Percentiles rank a stretch among this genome's conserved stretches.
Evolutionary conservation across 2,888 invertebrate genomes (phyloP).

Genomic region (Pteria penguin): DNA sequence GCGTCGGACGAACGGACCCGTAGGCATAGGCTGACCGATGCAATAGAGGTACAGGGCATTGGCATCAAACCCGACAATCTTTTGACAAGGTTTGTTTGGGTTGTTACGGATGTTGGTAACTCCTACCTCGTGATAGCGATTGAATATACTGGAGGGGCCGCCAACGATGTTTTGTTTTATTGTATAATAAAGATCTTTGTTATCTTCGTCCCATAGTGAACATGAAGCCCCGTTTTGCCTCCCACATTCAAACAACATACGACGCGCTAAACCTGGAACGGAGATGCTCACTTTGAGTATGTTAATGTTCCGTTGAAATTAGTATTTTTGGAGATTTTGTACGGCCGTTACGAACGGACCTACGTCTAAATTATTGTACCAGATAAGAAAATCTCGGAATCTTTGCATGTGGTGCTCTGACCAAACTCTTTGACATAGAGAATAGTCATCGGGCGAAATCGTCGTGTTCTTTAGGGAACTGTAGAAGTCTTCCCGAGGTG

Average conservation of each 20-base stretch:
- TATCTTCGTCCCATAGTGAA: constrained; percentile 1
- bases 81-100: background rate
- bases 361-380: no score
- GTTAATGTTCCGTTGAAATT: constrained; percentile 47
- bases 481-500: constrained; percentile 32
- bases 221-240: constrained; percentile 1
- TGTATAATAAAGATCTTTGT: constrained; percentile 26
- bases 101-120: background rate
- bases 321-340: constrained; percentile 41
- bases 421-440: constrained; percentile 43
- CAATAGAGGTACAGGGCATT: no score
- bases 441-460: constrained; percentile 25
- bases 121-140: background rate
- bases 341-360: constrained; percentile 48
- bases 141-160: constrained; percentile 29
- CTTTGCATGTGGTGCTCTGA: constrained; percentile 41
- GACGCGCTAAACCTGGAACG: constrained; percentile 50
- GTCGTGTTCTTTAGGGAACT: constrained; percentile 11
- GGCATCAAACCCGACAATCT: no score
- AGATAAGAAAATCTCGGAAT: constrained; percentile 52
- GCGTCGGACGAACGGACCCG: no score
- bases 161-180: constrained; percentile 26
- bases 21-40: no score
- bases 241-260: constrained; percentile 25
- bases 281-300: constrained; percentile 52